Percentiles rank a stretch among this genome's conserved stretches.
Conservation (phyloP, 2,888 invertebrate genomes). For the Napeogenes inachia region DNA sequence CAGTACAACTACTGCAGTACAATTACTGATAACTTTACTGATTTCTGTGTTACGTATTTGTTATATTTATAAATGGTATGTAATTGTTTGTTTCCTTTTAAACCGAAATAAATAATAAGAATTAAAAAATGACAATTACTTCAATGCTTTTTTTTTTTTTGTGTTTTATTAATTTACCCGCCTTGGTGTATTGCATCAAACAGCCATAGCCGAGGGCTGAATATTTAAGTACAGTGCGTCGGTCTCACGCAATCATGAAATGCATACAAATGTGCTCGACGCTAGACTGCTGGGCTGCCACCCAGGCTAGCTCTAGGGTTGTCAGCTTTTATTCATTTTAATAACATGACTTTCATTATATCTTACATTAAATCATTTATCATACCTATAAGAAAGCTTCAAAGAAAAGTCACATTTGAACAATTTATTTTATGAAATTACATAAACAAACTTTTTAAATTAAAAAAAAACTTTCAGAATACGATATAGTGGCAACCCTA, state of each 20-base stretch:
- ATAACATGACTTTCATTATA: no score
- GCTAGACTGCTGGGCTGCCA: conserved; percentile 63
- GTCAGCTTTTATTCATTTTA: background rate
- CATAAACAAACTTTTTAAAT: no score
- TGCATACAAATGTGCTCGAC: conserved; percentile 29
- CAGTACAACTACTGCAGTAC: background rate
- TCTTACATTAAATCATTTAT: no score
- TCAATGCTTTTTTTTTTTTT: background rate
- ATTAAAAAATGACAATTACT: background rate
- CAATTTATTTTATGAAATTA: no score
- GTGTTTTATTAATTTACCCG: conserved; percentile 7
- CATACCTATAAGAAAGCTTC: no score
- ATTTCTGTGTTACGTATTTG: no score
- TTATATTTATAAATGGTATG: no score
- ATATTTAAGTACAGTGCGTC: conserved; percentile 12
- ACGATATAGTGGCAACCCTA: conserved; percentile 13
- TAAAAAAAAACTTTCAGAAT: no score
- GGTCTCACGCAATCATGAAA: conserved; percentile 27
- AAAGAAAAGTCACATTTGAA: no score
- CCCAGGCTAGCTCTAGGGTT: conserved; percentile 37
- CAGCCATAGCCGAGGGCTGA: conserved; percentile 1
- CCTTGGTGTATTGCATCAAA: background rate
- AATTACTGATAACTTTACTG: no score
- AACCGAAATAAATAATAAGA: no score
- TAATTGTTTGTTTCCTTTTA: no score